Percentiles rank a stretch among this genome's conserved stretches.
Conservation (phyloP, 2,113 vertebrate genomes). For the Uropsilus gracilis region DNA sequence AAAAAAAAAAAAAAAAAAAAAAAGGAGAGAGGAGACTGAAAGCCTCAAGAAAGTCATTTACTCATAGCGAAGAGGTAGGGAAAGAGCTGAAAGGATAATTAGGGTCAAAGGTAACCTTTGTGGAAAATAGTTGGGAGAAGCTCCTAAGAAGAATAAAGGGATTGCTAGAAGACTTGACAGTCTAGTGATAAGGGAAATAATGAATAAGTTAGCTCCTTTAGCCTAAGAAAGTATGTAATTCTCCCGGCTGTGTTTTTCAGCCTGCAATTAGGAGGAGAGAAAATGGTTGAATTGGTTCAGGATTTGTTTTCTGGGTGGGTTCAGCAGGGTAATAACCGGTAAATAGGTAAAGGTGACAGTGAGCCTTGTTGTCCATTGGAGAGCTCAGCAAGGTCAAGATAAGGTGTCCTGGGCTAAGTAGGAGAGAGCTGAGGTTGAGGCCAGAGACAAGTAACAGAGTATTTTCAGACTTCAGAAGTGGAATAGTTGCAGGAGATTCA, state of each 20-base stretch:
- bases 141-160: neutral
- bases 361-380: neutral
- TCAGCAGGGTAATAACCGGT: conserved; percentile 1
- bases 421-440: neutral
- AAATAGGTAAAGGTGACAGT: neutral
- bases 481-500: neutral
- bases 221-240: neutral
- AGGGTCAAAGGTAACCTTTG: neutral
- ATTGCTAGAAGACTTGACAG: neutral
- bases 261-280: neutral
- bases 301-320: conserved; percentile 37
- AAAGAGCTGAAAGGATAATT: neutral
- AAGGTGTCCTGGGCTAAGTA: neutral
- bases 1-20: no score
- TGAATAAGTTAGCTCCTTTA: neutral
- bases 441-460: neutral
- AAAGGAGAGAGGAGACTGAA: no score
- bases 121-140: neutral
- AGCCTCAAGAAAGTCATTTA: neutral
- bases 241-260: conserved; percentile 9
- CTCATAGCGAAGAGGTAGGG: neutral
- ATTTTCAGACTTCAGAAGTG: neutral
- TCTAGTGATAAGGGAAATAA: neutral
- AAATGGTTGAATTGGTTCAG: neutral
- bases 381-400: neutral